A percentile compares a stretch with the other conserved stretches of the same genome.
phyloP scores from a whole-genome alignment of 2,113 vertebrate genomes.

The Heterotilapia buettikoferi region DNA sequence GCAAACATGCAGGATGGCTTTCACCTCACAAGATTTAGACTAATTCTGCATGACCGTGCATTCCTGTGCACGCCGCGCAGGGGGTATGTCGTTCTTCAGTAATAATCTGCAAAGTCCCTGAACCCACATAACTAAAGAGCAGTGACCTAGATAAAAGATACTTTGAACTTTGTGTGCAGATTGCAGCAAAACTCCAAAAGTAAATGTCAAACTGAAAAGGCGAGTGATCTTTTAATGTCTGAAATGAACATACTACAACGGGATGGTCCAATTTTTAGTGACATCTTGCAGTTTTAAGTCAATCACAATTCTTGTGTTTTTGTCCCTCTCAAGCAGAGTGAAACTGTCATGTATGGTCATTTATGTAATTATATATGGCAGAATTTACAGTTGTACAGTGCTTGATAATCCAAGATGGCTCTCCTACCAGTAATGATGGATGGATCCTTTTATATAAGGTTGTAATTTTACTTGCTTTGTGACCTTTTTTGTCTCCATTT shows the following conservation, averaged over 20 bases:
- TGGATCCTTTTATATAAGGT: neutral
- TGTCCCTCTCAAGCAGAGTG: neutral
- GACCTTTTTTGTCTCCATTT: neutral
- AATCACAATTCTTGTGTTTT: neutral
- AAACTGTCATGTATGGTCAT: neutral
- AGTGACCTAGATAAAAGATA: slow-evolving; percentile 19
- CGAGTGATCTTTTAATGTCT: neutral
- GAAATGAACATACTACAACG: neutral
- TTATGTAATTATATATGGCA: neutral
- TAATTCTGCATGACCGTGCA: slow-evolving; percentile 16
- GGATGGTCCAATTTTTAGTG: neutral
- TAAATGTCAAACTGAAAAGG: neutral
- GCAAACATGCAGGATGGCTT: neutral
- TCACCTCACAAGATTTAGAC: neutral
- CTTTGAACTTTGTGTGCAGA: slow-evolving; percentile 14
- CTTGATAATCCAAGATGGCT: neutral
- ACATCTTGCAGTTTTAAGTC: neutral
- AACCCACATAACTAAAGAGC: slow-evolving; percentile 17
- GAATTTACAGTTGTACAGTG: neutral
- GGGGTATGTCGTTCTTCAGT: neutral
- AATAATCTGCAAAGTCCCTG: slow-evolving; percentile 28
- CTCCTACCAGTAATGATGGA: neutral
- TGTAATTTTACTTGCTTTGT: neutral
- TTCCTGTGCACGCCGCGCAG: neutral
- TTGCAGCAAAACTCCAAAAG: neutral